These are phyloP conservation scores for Rhombomys opimus DNA, from an alignment of 2,113 vertebrate species.

Conservation along the genomic window DNA sequence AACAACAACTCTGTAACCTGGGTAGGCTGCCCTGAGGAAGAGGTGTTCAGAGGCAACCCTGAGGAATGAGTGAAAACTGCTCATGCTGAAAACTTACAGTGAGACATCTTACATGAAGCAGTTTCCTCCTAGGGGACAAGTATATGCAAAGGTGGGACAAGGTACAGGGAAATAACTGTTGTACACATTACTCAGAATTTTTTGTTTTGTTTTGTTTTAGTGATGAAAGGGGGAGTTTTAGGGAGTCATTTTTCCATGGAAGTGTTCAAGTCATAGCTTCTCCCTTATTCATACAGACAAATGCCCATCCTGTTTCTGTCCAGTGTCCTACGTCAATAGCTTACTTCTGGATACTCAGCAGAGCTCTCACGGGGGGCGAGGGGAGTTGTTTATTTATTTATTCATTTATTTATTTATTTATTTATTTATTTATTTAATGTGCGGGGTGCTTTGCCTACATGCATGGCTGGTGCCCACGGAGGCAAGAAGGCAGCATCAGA, in stretches of 20 bases:
- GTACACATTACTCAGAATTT: neutral
- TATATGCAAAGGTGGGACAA: neutral
- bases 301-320: neutral
- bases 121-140: neutral
- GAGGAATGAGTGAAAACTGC: neutral
- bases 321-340: neutral
- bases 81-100: too few species aligned
- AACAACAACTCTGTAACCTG: neutral
- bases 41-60: neutral
- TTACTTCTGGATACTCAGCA: neutral
- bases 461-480: neutral
- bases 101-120: neutral
- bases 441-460: neutral
- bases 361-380: neutral
- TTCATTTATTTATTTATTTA: neutral
- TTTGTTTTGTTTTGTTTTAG: too few species aligned
- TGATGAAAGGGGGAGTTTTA: neutral
- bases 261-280: neutral
- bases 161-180: neutral
- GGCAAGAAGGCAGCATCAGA: neutral
- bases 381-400: neutral
- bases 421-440: neutral
- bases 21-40: neutral
- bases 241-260: constrained; percentile 13
- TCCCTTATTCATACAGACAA: neutral